Base-by-base conservation (phyloP, 2,113 vertebrate species). In the Lepus europaeus region DNA sequence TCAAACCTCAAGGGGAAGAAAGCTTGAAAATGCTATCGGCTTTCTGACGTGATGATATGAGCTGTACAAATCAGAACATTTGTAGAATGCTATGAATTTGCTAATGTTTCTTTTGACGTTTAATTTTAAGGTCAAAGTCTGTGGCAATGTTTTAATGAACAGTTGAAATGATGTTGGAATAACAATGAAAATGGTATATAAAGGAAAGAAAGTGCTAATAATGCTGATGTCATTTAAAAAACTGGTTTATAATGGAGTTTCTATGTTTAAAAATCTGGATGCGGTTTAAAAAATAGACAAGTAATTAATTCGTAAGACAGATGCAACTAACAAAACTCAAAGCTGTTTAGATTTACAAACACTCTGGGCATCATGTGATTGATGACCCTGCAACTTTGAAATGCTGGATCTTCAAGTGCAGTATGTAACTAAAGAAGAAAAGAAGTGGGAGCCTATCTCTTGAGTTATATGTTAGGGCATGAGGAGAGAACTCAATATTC, bases 111-210 rank as follows among this genome's bases (percentile, higher is more conserved):
- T 86, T 97, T 93, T 95, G 81, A 91, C 97, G 74, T 74, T 78
- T 97, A 88, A 80, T 39, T 90, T 92, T 96, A 93, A 95, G 96
- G 94, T 97, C 70, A 95, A 66, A 97, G 87, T 22, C 59, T 97
- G 91, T 94, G 93, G 78, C 89, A 95, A 22, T 83, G 68, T 95
- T 86, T 97, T 97, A 97, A 91, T 96, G 85, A 97, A 36, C 70
- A 88, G 69, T 93, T 86, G 9, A 76, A 53, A 89, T 90, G 11
- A 6, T 96, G 11, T 95, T 97, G 69, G 89, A 87, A 74, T 96
- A 78, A 77, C 69, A 93, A 93, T 93, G 87, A 92, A 85, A 89
- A 79, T 59, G 59, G 31, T 88, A 82, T 25, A 4, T 97, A 88
- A 56, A 33, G 93, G 77, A 74, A 92, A 87, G 90, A 96, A 66